These are phyloP conservation scores for Apodemus speciosus DNA, from an alignment of 2,113 vertebrate species.

Conservation along the genomic window DNA sequence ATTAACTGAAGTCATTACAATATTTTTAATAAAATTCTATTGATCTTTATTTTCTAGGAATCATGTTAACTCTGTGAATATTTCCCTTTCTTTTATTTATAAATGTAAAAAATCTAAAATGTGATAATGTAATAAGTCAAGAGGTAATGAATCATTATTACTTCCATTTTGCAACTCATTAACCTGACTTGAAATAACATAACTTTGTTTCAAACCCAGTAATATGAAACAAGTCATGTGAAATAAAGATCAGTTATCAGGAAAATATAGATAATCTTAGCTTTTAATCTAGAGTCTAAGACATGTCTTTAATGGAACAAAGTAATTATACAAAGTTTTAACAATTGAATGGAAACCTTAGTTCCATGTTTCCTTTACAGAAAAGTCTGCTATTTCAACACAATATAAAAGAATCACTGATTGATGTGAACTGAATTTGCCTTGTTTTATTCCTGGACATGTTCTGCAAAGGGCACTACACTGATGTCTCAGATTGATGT, in stretches of 20 bases:
- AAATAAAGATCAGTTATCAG: background rate
- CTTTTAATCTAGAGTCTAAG: background rate
- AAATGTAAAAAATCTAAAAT: background rate
- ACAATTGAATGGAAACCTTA: background rate
- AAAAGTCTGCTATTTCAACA: background rate
- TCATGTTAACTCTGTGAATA: rapidly evolving
- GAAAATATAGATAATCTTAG: background rate
- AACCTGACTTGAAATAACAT: no score
- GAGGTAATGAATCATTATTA: no score
- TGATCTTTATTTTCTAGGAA: background rate
- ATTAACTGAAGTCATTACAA: background rate
- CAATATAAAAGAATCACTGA: background rate
- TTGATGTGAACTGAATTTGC: background rate
- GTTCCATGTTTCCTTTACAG: background rate
- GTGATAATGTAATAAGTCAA: no score
- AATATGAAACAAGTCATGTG: no score
- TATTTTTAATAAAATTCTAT: background rate
- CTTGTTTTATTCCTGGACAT: background rate
- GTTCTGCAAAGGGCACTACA: background rate
- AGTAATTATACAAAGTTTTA: background rate
- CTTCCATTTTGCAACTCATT: no score
- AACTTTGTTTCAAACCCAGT: no score
- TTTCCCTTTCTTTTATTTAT: background rate
- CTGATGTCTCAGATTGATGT: background rate
- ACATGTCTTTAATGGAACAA: background rate